Base-by-base conservation (phyloP, 2,888 invertebrate species). In the Anagyrus pseudococci region DNA sequence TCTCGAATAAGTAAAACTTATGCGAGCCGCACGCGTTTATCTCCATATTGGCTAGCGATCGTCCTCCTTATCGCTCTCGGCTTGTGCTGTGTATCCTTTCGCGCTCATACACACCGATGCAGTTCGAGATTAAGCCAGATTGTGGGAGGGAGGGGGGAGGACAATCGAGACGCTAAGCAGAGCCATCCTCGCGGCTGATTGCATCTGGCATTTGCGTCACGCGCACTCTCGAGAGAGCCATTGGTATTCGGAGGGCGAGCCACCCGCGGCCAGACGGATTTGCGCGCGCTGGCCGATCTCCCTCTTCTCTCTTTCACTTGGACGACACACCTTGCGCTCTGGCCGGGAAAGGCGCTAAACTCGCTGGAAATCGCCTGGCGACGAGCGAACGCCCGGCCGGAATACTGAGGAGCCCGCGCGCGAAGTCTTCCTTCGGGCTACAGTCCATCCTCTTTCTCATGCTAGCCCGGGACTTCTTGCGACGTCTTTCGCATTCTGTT, bases 131-230 rank as follows among this genome's bases (percentile, higher is more conserved):
- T 58, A 58, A 59, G 67, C 58, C 58, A 66, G 58, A 66, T 62
- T 66, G 62, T 56, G n/a, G n/a, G n/a, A n/a, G n/a, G n/a, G n/a
- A n/a, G n/a, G n/a, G n/a, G n/a, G n/a, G n/a, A n/a, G n/a, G n/a
- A n/a, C n/a, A n/a, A n/a, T n/a, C n/a, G n/a, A n/a, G 47, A 47
- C 47, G 10, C 23, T 4, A n/a, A 25, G 20, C 7, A 4, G 23
- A 2, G 20, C 47, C 58, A 58, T 63, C 52, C 66, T 62, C 66
- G 62, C 69, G 23, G 72, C 68, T 80, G 80, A 80, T 80, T 80
- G 77, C 80, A 80, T 80, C 79, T 77, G 75, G 80, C 79, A 80
- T 80, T 80, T 80, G 76, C 79, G 80, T 80, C 80, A 80, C 80
- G 66, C 66, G 33, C 29, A 29, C 29, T 72, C 76, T 77, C 77